These are phyloP conservation scores for Gorsachius magnificus DNA, from an alignment of 2,797 vertebrate species.

Conservation along the genomic window DNA sequence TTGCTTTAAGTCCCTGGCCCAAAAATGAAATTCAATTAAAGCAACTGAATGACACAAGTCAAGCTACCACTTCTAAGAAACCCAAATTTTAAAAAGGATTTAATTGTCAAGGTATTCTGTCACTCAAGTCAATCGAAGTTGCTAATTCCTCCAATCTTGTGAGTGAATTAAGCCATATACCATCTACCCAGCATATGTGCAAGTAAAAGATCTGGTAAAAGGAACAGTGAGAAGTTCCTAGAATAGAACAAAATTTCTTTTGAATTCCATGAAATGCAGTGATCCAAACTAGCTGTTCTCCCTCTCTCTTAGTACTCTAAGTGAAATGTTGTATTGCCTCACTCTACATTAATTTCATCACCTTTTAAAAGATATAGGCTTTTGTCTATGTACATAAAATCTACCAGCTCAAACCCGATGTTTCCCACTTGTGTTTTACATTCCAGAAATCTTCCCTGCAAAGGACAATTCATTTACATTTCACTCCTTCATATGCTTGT, in stretches of 20 bases:
- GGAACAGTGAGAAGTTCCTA: neutral
- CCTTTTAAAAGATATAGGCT: neutral
- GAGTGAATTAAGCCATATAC: neutral
- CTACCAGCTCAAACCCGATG: neutral
- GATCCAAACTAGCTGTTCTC: neutral
- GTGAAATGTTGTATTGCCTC: neutral
- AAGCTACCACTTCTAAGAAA: neutral
- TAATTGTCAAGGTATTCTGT: neutral
- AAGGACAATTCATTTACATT: slow-evolving; percentile 55
- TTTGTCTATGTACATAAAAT: neutral
- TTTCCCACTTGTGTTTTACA: neutral
- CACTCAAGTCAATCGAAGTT: neutral
- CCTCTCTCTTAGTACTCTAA: neutral
- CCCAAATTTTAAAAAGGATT: neutral
- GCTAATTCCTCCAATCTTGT: neutral
- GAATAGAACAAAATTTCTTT: neutral
- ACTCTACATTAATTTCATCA: neutral
- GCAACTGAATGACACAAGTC: neutral
- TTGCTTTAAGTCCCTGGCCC: neutral
- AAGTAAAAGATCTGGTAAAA: neutral
- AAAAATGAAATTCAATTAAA: neutral
- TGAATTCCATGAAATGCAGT: neutral
- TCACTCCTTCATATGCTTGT: slow-evolving; percentile 32
- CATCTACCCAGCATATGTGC: neutral
- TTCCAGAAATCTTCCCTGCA: slow-evolving; percentile 7